Conservation (phyloP, 53 echinoderm and acorn worm species). For the Echinarachnius parma region DNA sequence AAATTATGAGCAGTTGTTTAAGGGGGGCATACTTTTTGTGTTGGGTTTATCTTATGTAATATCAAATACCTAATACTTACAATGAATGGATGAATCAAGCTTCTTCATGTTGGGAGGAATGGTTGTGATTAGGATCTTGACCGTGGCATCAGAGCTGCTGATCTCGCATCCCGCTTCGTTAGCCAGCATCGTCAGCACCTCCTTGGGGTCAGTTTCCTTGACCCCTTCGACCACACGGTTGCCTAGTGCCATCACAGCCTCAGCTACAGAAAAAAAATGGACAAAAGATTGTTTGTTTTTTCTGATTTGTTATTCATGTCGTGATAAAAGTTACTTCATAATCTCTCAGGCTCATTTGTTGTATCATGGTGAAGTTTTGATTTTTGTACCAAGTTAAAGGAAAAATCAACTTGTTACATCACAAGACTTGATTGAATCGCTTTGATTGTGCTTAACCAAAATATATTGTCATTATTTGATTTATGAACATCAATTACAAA, state of each 20-base stretch:
- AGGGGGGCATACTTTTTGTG: too few relatives aligned
- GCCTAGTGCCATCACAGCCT: slow-evolving; percentile 74
- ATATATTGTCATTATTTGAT: too few relatives aligned
- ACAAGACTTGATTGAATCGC: too few relatives aligned
- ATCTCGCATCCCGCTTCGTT: slow-evolving; percentile 91
- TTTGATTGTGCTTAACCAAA: too few relatives aligned
- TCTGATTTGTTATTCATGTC: neutral
- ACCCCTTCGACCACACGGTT: slow-evolving; percentile 87
- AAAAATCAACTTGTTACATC: too few relatives aligned
- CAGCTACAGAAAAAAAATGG: slow-evolving; percentile 51
- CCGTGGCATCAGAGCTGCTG: slow-evolving; percentile 85
- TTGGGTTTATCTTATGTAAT: too few relatives aligned
- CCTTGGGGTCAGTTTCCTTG: slow-evolving; percentile 86
- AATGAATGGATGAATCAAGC: slow-evolving; percentile 84
- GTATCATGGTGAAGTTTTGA: too few relatives aligned
- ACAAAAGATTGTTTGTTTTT: neutral
- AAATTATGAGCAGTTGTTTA: too few relatives aligned
- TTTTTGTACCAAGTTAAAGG: too few relatives aligned
- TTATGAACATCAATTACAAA: too few relatives aligned
- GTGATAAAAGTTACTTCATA: too few relatives aligned
- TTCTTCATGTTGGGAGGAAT: slow-evolving; percentile 96
- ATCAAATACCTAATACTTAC: slow-evolving; percentile 79
- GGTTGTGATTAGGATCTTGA: slow-evolving; percentile 89
- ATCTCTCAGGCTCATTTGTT: too few relatives aligned
- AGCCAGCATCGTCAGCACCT: slow-evolving; percentile 80